Evolutionary conservation across 2,797 vertebrate genomes (phyloP).

Genomic region (Circus cinereus): DNA sequence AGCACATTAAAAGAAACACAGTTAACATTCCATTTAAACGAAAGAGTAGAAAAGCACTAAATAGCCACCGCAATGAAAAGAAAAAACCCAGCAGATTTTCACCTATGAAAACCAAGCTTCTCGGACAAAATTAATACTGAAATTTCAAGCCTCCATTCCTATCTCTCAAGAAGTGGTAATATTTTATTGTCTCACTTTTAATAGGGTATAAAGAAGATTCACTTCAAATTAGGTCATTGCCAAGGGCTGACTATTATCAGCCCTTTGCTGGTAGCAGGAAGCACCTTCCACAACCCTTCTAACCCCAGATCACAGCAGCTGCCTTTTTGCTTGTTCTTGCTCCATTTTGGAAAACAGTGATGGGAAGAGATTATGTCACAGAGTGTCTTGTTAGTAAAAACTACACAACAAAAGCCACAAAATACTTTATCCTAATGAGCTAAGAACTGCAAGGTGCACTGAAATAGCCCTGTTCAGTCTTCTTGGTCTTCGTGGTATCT

Average conservation of each 20-base stretch:
- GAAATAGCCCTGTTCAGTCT: not conserved
- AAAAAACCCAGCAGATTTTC: not conserved
- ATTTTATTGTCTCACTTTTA: not conserved
- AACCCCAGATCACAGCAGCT: not conserved
- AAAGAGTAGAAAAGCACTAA: not conserved
- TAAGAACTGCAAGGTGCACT: not conserved
- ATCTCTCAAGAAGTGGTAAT: not conserved
- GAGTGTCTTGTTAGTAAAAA: not conserved
- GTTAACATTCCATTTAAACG: not conserved
- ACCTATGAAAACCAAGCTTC: not conserved
- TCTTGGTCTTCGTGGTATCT: not conserved
- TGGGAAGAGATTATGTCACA: not conserved
- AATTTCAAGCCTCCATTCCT: not conserved
- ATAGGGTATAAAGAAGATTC: not conserved
- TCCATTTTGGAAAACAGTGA: not conserved
- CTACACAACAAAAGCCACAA: not conserved
- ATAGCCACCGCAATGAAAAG: not conserved
- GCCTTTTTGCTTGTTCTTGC: not conserved
- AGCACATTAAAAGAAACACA: not conserved
- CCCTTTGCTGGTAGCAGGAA: not conserved
- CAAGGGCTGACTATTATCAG: not conserved
- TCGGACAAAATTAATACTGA: not conserved
- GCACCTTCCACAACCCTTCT: not conserved
- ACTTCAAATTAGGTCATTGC: not conserved
- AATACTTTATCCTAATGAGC: not conserved